Base-by-base conservation (phyloP, 1,140 invertebrate genomes). In the Chrysomallon squamiferum region DNA sequence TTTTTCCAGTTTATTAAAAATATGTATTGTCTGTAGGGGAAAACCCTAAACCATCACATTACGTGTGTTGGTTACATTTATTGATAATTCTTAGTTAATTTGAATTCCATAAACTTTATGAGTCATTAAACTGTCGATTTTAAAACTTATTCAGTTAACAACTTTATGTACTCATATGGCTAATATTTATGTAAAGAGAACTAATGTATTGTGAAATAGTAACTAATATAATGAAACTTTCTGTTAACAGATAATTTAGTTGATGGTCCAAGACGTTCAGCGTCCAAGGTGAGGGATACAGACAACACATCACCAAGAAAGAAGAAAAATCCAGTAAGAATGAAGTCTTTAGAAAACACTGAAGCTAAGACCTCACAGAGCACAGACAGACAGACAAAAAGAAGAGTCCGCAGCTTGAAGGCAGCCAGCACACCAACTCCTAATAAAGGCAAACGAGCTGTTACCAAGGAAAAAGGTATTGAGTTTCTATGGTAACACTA, bases 361-460 rank as follows among this genome's bases (percentile, higher is more conserved):
- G 30, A 38, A 57, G 30, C 20, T n/a, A 18, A 43, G n/a, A 18
- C 41, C 43, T 18, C 59, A 49, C 5, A 20, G 27, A 18, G 35
- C 27, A 9, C 50, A 30, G 57, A 63, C 29, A 54, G 57, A 27
- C 63, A 72, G 29, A 3, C 68, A 56, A 47, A 76, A 71, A 47
- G 58, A 69, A 29, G 70, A 69, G 20, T 25, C 35, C 4, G 71
- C 64, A 25, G 71, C 74, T 13, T 38, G 15, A 45, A 69, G 59
- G 71, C 76, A 13, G 75, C 76, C 9, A 80, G 78, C 63, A 79
- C 79, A 20, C 79, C 79, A 18, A 78, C 73, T 22, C 76, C 74
- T 20, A 76, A 79, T 59, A 65, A 69, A n/a, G 43, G 43, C 15
- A 52, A 52, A 49, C 29, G 22, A 32, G 2, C 20, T 3, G 59